Base-by-base conservation (phyloP, 2,888 invertebrate genomes). In the Chrysodeixis includens region DNA sequence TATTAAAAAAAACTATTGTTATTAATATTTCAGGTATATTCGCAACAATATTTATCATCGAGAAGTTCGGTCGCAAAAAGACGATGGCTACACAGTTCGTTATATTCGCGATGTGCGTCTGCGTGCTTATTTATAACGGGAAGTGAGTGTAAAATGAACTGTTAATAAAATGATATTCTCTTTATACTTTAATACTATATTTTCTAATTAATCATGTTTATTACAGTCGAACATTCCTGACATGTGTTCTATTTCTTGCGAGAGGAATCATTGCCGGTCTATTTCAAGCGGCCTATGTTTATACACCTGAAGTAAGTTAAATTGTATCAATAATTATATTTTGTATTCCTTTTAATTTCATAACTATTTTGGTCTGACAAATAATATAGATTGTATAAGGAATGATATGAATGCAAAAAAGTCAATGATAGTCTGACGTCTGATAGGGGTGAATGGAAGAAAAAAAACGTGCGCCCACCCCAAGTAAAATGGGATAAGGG, bases 11-110 rank as follows among this genome's bases (percentile, higher is more conserved):
- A n/a, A n/a, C n/a, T 26, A 26, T 26, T 14, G 26, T 35, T 58
- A 16, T 74, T 66, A 66, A 53, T 49, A 62, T 90, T 92, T 30
- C 89, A 97, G 97, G 98, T 32, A 97, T 98, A 71, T 97, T 99
- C 85, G 97, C 98, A 1, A 99, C 98, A 0, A 98, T 98, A 83
- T 97, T 97, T 77, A 96, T 98, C 2, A 98, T 99, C 72, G 99
- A 99, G 90, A 97, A 97, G 89, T 97, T 98, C 85, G 99, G 99
- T 10, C 95, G 99, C 26, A 98, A 98, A 88, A 97, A 97, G 84
- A 99, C 99, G 0, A 99, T 99, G 98, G 98, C 98, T 0, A 94
- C 97, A n/a, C 99, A 99, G 88, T 98, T 99, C 88, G 95, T 98
- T 10, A 96, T 98, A 78, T 99, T 98, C 88, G 97, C 98, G 0